Percentiles rank a stretch among this genome's conserved stretches.
These are phyloP conservation scores for Lamellibrachia luymesi DNA, from an alignment of 1,140 invertebrate species.

Conservation along the genomic window DNA sequence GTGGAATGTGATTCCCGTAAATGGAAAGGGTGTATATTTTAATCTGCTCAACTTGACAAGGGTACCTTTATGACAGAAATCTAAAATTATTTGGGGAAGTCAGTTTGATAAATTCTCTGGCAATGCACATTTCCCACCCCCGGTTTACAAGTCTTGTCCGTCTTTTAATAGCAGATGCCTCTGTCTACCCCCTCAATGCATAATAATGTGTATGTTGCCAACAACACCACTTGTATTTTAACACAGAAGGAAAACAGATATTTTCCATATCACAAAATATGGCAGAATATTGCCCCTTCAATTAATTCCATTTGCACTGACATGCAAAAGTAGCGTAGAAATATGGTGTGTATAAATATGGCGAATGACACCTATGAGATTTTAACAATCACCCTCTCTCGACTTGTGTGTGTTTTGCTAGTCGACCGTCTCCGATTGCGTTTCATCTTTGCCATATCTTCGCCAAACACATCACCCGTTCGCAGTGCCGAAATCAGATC, in stretches of 20 bases:
- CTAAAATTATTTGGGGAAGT: no score
- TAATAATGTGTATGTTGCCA: not conserved
- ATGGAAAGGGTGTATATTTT: no score
- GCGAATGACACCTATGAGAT: not conserved
- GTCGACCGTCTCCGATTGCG: constrained; percentile 58
- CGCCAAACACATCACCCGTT: constrained; percentile 95
- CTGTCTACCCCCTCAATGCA: not conserved
- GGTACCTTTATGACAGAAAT: no score
- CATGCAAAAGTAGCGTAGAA: not conserved
- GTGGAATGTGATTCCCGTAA: no score
- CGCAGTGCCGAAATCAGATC: constrained; percentile 92
- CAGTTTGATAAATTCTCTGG: no score
- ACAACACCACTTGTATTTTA: not conserved
- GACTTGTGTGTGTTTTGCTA: not conserved
- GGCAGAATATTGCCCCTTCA: not conserved
- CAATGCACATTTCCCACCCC: no score
- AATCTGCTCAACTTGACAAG: no score
- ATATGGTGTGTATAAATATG: not conserved
- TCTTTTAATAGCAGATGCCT: not conserved
- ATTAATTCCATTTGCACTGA: not conserved
- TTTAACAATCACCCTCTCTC: constrained; percentile 1
- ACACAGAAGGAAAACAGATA: not conserved
- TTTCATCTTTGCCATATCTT: constrained; percentile 92
- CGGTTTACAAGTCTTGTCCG: not conserved
- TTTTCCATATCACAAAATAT: not conserved